These are phyloP conservation scores for Notechis scutatus DNA, from an alignment of 2,113 vertebrate species.

Conservation along the genomic window DNA sequence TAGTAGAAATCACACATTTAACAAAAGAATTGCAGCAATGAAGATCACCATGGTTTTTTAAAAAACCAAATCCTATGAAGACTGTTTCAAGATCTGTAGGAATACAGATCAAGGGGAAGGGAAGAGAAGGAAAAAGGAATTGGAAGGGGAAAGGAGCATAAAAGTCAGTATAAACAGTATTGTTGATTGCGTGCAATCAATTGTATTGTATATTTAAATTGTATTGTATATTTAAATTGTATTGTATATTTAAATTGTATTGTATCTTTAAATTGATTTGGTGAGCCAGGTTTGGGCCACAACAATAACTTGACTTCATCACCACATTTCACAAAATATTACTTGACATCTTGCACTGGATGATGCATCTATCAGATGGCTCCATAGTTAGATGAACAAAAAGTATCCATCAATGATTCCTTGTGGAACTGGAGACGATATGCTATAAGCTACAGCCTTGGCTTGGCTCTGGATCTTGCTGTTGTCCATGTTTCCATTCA, in stretches of 20 bases:
- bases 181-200: neutral
- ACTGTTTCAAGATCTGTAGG: neutral
- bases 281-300: neutral
- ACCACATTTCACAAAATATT: neutral
- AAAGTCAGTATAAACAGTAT: neutral
- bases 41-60: neutral
- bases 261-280: neutral
- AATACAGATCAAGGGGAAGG: neutral
- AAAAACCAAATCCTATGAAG: neutral
- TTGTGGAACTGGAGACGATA: neutral
- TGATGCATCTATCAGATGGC: neutral
- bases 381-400: neutral
- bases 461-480: neutral
- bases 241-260: neutral
- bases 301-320: neutral
- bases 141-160: neutral
- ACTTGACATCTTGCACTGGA: neutral
- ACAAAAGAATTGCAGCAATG: neutral
- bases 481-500: neutral
- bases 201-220: too few species aligned
- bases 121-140: too few species aligned
- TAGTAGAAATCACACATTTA: neutral
- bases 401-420: neutral
- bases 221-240: too few species aligned
- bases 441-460: neutral